Evolutionary conservation across 2,888 invertebrate genomes (phyloP).

Genomic region (Nomada ferruginata): DNA sequence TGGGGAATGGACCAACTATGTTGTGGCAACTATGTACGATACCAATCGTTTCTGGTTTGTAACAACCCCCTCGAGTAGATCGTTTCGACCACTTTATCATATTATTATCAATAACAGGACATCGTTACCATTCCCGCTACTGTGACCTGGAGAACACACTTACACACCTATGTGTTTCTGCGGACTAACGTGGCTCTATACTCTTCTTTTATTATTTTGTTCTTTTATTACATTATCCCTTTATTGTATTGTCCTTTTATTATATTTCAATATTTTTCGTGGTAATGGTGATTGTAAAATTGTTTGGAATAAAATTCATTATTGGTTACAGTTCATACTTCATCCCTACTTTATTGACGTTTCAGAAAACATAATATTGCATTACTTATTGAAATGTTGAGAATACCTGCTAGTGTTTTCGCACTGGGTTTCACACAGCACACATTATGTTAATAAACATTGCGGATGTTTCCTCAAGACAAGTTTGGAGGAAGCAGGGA

Average conservation of each 20-base stretch:
- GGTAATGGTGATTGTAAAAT: too few species aligned
- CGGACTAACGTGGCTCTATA: too few species aligned
- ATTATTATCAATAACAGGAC: constrained; percentile 30
- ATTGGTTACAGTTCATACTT: too few species aligned
- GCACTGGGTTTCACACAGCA: background rate
- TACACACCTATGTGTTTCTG: too few species aligned
- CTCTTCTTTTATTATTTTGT: too few species aligned
- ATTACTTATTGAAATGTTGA: background rate
- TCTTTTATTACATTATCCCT: too few species aligned
- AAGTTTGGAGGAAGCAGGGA: background rate
- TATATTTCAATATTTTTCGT: too few species aligned
- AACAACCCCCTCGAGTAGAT: constrained; percentile 54
- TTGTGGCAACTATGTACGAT: constrained; percentile 57
- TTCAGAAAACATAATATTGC: too few species aligned
- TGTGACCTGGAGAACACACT: background rate
- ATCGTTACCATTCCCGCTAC: constrained; percentile 38
- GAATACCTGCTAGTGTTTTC: background rate
- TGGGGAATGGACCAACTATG: constrained; percentile 63
- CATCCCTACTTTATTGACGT: too few species aligned
- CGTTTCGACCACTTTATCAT: constrained; percentile 52
- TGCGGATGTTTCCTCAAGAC: background rate
- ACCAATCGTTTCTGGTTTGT: constrained; percentile 57
- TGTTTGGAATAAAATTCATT: too few species aligned
- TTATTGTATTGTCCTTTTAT: too few species aligned
- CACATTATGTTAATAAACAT: background rate